Evolutionary conservation across 2,888 invertebrate genomes (phyloP), one percentile per base, ranked within the genome.

Genomic region (Achlya flavicornis): DNA sequence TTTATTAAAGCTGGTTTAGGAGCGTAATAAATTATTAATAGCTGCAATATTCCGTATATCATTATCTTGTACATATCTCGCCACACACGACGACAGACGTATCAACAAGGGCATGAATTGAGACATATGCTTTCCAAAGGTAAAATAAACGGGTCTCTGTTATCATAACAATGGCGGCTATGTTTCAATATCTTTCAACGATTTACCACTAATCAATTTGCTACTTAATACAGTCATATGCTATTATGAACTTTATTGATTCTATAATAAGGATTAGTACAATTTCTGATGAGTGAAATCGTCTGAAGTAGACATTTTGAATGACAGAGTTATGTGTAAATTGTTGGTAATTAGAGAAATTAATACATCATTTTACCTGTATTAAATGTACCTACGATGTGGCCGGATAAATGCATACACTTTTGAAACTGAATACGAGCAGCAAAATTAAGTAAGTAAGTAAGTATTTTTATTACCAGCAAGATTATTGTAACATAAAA

Each of bases 81-180:
- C 58, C 63, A 48, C 62, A 66, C 66, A 61, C 53, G 61, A 16
- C 16, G 62, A 60, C 35, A 59, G 14, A 26, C 57, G 61, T 33
- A 46, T 43, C n/a, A 72, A 73, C 71, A 73, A 71, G 58, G 64
- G 59, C 59, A 58, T 63, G 66, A 73, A 65, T 69, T 66, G 66
- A 78, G 71, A 71, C 66, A 66, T 73, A 69, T 65, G 66, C 70
- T 66, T 68, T 69, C 63, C 66, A 74, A 75, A 75, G 70, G 73
- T 77, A 74, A 77, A 72, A 78, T 76, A 77, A 77, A 76, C 80
- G 71, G 58, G 26, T 53, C 62, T 64, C 68, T 83, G 78, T 83
- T 83, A 77, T 81, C 72, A 81, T 81, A 83, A 79, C 75, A 61
- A 38, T 4, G 58, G 57, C 0, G 61, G 46, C 63, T 43, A 43